Conservation (phyloP, 2,797 vertebrate species). For the Phalloptychus januarius region DNA sequence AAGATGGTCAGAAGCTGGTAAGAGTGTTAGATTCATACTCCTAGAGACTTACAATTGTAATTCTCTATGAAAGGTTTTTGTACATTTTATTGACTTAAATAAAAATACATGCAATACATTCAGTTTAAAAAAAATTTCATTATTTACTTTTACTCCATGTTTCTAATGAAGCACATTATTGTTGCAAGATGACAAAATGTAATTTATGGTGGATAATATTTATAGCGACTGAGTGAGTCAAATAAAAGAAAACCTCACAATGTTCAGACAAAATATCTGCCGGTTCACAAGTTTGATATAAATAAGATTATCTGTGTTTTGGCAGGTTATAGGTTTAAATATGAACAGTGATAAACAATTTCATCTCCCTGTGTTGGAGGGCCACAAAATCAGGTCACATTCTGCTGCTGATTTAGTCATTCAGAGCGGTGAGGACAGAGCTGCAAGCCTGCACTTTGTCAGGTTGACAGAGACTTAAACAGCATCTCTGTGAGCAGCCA, state of each 20-base stretch:
- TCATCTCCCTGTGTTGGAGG: constrained; percentile 7
- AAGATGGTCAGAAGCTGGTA: background rate
- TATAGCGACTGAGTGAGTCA: background rate
- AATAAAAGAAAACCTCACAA: background rate
- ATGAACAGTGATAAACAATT: constrained; percentile 13
- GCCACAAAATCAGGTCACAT: background rate
- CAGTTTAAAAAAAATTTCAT: background rate
- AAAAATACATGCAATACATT: background rate
- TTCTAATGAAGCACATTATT: background rate
- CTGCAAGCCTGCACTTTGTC: constrained; percentile 65
- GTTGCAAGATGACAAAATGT: background rate
- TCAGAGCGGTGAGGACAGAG: constrained; percentile 30
- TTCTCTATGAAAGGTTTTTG: background rate
- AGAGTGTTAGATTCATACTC: background rate
- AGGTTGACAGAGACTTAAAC: constrained; percentile 70
- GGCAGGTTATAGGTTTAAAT: background rate
- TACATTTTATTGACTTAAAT: background rate
- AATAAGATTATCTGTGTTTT: constrained; percentile 6
- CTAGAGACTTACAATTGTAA: background rate
- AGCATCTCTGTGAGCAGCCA: constrained; percentile 37
- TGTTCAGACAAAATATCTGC: background rate
- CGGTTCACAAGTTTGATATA: constrained; percentile 4
- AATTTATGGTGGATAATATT: background rate
- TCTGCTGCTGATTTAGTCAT: constrained; percentile 32
- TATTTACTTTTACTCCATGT: background rate